Base-by-base conservation (phyloP, 2,888 invertebrate species). In the Pristionchus fissidentatus region DNA sequence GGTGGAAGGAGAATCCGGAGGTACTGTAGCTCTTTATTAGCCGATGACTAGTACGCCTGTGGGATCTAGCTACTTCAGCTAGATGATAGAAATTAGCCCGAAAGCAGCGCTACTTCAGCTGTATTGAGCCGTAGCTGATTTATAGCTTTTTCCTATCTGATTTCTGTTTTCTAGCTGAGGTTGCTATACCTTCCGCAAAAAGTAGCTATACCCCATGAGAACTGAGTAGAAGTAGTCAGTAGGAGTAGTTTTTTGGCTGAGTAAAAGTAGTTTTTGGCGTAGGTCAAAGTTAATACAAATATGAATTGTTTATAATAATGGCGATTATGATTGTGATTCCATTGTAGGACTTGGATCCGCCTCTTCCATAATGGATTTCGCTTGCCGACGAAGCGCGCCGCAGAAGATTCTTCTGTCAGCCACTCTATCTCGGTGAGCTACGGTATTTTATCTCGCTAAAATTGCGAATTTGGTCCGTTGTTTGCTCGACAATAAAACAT, bases 381-480 rank as follows among this genome's bases (percentile, higher is more conserved):
- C 90, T 93, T 19, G n/a, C n/a, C 29, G 26, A 35, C 15, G 70
- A 22, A 60, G 75, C 49, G 83, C 84, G 88, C 89, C 94, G 41
- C 98, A 98, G 89, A 98, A 98, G 93, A 94, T 99, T 75, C 94
- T 99, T 2, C 97, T 98, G 92, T 98, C 98, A n/a, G 99, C 99
- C 7, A 99, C 99, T 1, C 83, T 89, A 4, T 87, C 89, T 10
- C 86, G 87, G 73, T 73, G 8, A 78, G 49, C 29, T n/a, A n/a
- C n/a, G n/a, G n/a, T n/a, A n/a, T n/a, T n/a, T n/a, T n/a, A n/a
- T n/a, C n/a, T n/a, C n/a, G n/a, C n/a, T n/a, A n/a, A n/a, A n/a
- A n/a, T n/a, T n/a, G n/a, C n/a, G n/a, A n/a, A n/a, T n/a, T n/a
- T n/a, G n/a, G n/a, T n/a, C n/a, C n/a, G n/a, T n/a, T n/a, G n/a